Base-by-base conservation (phyloP, 1,140 invertebrate genomes). In the Drosophila willistoni region DNA sequence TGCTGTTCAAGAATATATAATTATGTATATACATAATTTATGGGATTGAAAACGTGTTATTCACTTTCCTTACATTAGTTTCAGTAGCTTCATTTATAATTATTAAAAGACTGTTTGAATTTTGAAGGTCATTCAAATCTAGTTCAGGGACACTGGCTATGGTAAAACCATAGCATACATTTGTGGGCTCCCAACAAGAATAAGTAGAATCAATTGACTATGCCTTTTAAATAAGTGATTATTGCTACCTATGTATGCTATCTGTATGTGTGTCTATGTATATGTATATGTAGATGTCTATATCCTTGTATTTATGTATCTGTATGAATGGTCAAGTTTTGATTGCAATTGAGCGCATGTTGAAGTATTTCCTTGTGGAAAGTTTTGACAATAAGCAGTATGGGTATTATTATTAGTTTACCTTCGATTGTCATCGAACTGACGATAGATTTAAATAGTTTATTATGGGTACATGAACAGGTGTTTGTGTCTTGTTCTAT, bases 391-490 rank as follows among this genome's bases (percentile, higher is more conserved):
- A 64, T 62, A 55, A 60, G 22, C 65, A 62, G 60, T 54, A 62
- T 62, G 56, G 47, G 39, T 42, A 54, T 44, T 29, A 63, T 25
- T 70, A 55, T 39, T 59, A 2, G 42, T 60, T 63, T 36, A 4
- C 34, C 39, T 70, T 55, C 55, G 33, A 60, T 14, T 60, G 65
- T 51, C 67, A 64, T 13, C 47, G 42, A 41, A 64, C 36, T 41
- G 7, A 34, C 10, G n/a, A 22, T 36, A 57, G 76, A 71, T 61
- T 69, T 73, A 73, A 78, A 89, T 89, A 74, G 75, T 80, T 89
- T 72, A 87, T 87, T 47, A 72, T 87, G 83, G 63, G 84, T 74
- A 84, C 44, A 44, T 33, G 42, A 41, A 25, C 83, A 87, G 77
- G 39, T 79, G 76, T 41, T 47, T 39, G 63, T 51, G 33, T 75